Evolutionary conservation across 2,888 invertebrate species (phyloP), one percentile per base, ranked within the genome.

Genomic region (Rhopalosiphum nymphaeae): DNA sequence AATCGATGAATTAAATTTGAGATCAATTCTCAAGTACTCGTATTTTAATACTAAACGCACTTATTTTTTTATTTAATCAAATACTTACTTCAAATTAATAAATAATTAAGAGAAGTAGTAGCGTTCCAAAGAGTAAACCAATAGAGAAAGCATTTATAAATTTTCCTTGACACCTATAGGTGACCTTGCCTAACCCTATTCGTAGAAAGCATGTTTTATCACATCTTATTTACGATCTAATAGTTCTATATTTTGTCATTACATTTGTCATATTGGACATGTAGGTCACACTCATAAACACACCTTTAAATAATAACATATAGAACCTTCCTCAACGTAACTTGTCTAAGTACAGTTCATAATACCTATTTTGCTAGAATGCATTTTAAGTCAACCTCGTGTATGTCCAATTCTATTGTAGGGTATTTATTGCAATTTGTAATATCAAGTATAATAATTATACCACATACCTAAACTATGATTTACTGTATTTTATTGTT

Each of bases 111-210:
- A 42, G 49, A 49, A 49, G 11, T 49, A 78, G 25, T 29, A 16
- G 25, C 16, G 29, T 26, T 57, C 53, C 36, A 36, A 67, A n/a
- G 57, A 85, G n/a, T n/a, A 91, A 91, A 86, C 85, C 26, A 26
- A 86, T 57, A 87, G 86, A 92, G 61, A 87, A 87, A 87, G 86
- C 86, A 61, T 92, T 46, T 46, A 92, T 86, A 57, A 57, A 91
- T 86, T 86, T 56, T 49, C 86, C 91, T 92, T 87, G 91, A 92
- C 91, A 92, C 86, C 91, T n/a, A 56, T 26, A 5, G 46, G 44
- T 61, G 85, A 92, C 91, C 91, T 92, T 87, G 91, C 21, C 86
- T 61, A 61, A 46, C 91, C 86, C 91, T 61, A 61, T 87, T 92
- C 57, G 61, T 61, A 86, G 44, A 86, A 92, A 61, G 36, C 46